Evolutionary conservation across 2,888 invertebrate genomes (phyloP).

Genomic region (Eilema sororculum): DNA sequence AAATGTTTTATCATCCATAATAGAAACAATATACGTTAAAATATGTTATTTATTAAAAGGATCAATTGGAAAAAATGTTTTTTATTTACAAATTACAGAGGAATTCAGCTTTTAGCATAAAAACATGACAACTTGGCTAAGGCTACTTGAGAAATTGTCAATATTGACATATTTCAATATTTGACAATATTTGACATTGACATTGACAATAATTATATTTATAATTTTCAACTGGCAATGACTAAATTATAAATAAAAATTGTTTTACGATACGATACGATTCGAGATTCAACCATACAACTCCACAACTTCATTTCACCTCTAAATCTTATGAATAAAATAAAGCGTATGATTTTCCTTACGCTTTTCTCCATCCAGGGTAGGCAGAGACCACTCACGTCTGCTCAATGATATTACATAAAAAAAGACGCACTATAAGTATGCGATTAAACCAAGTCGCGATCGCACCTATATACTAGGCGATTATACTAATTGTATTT

Average conservation of each 20-base stretch:
- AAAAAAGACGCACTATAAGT: too few species aligned
- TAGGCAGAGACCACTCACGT: too few species aligned
- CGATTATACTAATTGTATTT: not conserved
- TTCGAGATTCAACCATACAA: too few species aligned
- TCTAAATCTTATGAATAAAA: too few species aligned
- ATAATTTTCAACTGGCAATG: not conserved
- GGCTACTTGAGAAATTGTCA: constrained; percentile 41
- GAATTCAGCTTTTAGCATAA: not conserved
- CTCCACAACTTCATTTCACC: too few species aligned
- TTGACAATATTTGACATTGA: constrained; percentile 13
- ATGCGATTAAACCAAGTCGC: too few species aligned
- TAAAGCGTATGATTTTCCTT: not conserved
- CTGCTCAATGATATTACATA: too few species aligned
- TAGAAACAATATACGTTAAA: constrained; percentile 7
- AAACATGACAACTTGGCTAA: constrained; percentile 46
- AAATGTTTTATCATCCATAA: constrained; percentile 74
- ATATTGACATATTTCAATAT: too few species aligned
- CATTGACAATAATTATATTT: constrained; percentile 12
- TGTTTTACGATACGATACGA: too few species aligned
- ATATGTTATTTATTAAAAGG: not conserved
- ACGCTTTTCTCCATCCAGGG: not conserved
- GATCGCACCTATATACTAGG: too few species aligned
- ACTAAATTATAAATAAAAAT: too few species aligned
- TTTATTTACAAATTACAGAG: constrained; percentile 1
- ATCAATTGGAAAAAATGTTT: not conserved